Conservation (phyloP, 2,113 vertebrate genomes). For the Perognathus longimembris region DNA sequence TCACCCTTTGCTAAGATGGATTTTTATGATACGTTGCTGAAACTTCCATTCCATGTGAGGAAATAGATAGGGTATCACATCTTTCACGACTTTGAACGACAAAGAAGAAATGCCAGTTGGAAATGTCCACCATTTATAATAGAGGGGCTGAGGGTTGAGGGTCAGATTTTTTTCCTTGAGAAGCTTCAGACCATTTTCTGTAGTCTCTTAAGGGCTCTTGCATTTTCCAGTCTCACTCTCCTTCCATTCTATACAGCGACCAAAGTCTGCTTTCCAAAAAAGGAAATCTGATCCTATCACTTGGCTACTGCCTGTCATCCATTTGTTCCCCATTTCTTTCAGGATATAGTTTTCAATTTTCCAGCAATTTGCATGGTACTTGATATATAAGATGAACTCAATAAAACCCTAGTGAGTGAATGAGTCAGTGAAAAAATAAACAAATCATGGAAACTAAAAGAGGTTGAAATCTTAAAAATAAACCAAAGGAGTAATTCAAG, state of each 20-base stretch:
- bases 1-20: neutral
- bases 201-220: neutral
- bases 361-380: neutral
- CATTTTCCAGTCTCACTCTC: constrained; percentile 14
- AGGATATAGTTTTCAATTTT: neutral
- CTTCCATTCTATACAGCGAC: neutral
- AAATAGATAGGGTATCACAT: neutral
- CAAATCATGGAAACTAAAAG: constrained; percentile 26
- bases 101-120: neutral
- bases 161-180: neutral
- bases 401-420: neutral
- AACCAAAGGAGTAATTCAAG: constrained; percentile 36
- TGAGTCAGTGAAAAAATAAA: constrained; percentile 24
- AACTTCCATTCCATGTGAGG: constrained; percentile 33
- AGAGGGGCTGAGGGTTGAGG: neutral
- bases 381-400: neutral
- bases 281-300: constrained; percentile 19
- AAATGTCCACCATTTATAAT: neutral
- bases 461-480: neutral
- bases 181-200: neutral
- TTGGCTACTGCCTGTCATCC: neutral
- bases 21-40: constrained; percentile 38
- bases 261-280: constrained; percentile 23
- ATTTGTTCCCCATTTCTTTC: neutral
- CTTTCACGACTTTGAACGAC: neutral